phyloP scores from a whole-genome alignment of 2,113 vertebrate genomes.

The Vanacampus margaritifer region DNA sequence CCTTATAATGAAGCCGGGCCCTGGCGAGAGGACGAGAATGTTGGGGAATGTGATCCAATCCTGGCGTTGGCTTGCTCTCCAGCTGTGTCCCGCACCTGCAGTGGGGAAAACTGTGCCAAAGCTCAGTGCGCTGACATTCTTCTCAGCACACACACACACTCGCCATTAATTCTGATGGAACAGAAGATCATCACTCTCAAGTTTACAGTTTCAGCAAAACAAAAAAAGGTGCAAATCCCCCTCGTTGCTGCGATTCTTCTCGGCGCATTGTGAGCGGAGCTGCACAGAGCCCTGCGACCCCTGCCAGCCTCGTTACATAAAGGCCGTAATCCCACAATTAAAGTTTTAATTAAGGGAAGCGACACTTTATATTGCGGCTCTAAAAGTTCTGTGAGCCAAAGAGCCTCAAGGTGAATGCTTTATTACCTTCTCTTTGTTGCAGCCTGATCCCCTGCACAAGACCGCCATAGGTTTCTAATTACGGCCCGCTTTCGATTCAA shows the following conservation, averaged over 20 bases:
- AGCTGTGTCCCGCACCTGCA: slow-evolving; percentile 77
- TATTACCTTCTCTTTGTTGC: slow-evolving; percentile 68
- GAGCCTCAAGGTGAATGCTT: slow-evolving; percentile 68
- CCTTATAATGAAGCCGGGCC: slow-evolving; percentile 7
- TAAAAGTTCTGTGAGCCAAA: slow-evolving; percentile 65
- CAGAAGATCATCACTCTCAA: slow-evolving; percentile 43
- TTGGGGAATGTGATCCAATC: slow-evolving; percentile 54
- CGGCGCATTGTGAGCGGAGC: slow-evolving; percentile 32
- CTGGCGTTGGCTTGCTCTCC: slow-evolving; percentile 66
- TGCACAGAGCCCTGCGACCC: slow-evolving; percentile 48
- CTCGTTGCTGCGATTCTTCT: slow-evolving; percentile 29
- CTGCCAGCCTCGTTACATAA: slow-evolving; percentile 61
- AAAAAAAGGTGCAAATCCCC: slow-evolving; percentile 50
- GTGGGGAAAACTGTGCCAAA: background rate
- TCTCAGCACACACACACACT: slow-evolving; percentile 22
- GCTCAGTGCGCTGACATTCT: slow-evolving; percentile 70
- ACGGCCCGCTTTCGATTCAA: slow-evolving; percentile 68
- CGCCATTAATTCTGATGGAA: slow-evolving; percentile 21
- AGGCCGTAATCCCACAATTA: slow-evolving; percentile 73
- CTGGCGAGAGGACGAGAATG: slow-evolving; percentile 13
- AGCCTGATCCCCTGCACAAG: slow-evolving; percentile 62
- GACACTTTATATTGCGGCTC: slow-evolving; percentile 70
- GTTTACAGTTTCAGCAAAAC: slow-evolving; percentile 59
- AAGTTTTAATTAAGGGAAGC: slow-evolving; percentile 77
- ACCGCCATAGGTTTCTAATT: slow-evolving; percentile 75